Evolutionary conservation across 2,113 vertebrate genomes (phyloP).

Genomic region (Percopsis transmontana): DNA sequence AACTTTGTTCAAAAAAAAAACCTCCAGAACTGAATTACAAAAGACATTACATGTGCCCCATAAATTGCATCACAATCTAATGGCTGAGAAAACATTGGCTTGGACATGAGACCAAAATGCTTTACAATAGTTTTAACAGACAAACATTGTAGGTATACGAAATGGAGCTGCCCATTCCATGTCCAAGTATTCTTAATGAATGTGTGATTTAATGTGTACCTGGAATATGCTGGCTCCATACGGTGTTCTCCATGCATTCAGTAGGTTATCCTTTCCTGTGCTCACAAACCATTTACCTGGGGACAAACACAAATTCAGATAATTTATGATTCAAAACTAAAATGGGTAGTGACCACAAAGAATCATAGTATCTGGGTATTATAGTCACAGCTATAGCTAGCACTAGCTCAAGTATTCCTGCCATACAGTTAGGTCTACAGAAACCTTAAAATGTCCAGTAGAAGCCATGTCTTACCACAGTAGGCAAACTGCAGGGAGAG

Average conservation of each 20-base stretch:
- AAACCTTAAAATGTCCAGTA: too few species aligned
- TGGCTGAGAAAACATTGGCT: too few species aligned
- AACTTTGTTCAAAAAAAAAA: background rate
- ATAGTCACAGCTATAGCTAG: background rate
- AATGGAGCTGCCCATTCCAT: background rate
- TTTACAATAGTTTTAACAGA: too few species aligned
- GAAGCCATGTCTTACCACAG: constrained; percentile 81
- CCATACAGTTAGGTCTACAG: too few species aligned
- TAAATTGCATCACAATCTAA: too few species aligned
- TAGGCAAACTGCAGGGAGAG: constrained; percentile 97
- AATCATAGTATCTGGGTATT: background rate
- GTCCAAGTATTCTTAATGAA: background rate
- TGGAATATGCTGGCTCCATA: constrained; percentile 99
- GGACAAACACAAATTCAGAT: constrained; percentile 16
- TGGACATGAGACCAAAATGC: too few species aligned
- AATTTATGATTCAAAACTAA: background rate
- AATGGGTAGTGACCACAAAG: background rate
- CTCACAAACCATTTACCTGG: constrained; percentile 98
- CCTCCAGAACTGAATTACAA: background rate
- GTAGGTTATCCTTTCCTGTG: constrained; percentile 95
- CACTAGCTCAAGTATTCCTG: too few species aligned
- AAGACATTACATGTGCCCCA: too few species aligned
- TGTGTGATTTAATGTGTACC: constrained; percentile 69
- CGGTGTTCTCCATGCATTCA: constrained; percentile 96
- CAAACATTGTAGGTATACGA: too few species aligned